A percentile compares a stretch with the other conserved stretches of the same genome.
Conservation (phyloP, 2,888 invertebrate genomes). For the Muschampia plurimacula region DNA sequence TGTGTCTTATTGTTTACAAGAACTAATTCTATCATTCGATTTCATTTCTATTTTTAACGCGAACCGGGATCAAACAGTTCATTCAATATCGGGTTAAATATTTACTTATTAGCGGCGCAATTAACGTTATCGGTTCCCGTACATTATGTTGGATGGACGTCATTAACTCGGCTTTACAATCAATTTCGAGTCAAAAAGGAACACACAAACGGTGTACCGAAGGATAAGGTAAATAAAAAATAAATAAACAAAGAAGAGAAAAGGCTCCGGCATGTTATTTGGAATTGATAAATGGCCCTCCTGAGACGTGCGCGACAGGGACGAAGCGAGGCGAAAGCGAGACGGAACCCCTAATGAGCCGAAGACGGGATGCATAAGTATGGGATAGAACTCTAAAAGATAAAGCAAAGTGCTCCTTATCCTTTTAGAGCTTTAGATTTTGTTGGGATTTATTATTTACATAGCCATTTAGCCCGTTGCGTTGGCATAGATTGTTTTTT, state of each 20-base stretch:
- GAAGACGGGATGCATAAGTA: constrained; percentile 66
- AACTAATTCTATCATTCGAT: constrained; percentile 51
- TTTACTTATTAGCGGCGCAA: constrained; percentile 71
- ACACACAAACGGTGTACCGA: constrained; percentile 69
- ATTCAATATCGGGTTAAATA: constrained; percentile 51
- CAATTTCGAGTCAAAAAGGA: constrained; percentile 78
- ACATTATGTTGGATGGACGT: constrained; percentile 72
- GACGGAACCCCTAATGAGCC: constrained; percentile 77
- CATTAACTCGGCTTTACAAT: constrained; percentile 81
- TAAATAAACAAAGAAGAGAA: constrained; percentile 79
- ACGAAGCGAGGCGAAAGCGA: constrained; percentile 69
- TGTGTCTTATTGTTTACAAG: constrained; percentile 56
- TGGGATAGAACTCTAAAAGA: constrained; percentile 71
- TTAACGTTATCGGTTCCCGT: constrained; percentile 76
- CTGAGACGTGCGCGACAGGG: constrained; percentile 73
- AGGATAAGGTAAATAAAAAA: constrained; percentile 83
- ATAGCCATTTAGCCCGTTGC: constrained; percentile 32
- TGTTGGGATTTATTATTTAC: constrained; percentile 55
- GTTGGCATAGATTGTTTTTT: constrained; percentile 43
- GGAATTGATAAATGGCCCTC: constrained; percentile 85
- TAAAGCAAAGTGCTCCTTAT: constrained; percentile 80
- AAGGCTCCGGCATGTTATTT: constrained; percentile 84
- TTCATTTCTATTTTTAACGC: constrained; percentile 49
- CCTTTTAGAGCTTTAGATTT: constrained; percentile 56
- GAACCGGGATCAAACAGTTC: constrained; percentile 23